Conservation (phyloP, 2,797 vertebrate species). For the Chanos chanos region DNA sequence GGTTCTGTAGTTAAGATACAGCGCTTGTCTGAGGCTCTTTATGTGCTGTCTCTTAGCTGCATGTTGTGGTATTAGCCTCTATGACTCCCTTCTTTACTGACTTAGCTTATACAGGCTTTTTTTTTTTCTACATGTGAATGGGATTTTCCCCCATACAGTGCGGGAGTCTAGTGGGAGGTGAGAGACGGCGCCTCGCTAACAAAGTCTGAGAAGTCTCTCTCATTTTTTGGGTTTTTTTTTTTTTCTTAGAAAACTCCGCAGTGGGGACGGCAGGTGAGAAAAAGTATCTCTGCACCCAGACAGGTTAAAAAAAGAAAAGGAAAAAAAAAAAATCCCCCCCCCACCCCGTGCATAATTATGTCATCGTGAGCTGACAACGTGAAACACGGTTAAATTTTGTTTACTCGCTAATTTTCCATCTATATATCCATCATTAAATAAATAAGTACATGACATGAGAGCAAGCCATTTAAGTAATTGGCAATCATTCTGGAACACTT, state of each 20-base stretch:
- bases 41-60: conserved; percentile 13
- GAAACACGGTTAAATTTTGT: conserved; percentile 34
- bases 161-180: background rate
- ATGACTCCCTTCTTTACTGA: conserved; percentile 21
- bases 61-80: conserved; percentile 30
- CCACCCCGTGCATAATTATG: conserved; percentile 22
- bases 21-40: conserved; percentile 4
- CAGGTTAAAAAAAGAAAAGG: no score
- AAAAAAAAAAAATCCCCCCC: background rate
- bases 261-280: no score
- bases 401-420: conserved; percentile 33
- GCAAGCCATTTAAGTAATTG: conserved; percentile 48
- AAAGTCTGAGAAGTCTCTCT: no score
- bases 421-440: conserved; percentile 43
- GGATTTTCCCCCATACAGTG: background rate
- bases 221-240: no score
- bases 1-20: conserved; percentile 12
- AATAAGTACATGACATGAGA: conserved; percentile 44
- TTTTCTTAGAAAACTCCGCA: no score
- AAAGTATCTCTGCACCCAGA: no score
- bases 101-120: conserved; percentile 15
- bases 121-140: conserved; percentile 32
- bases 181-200: background rate
- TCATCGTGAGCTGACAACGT: conserved; percentile 2
- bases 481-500: conserved; percentile 41